Base-by-base conservation (phyloP, 37 sponge, comb jelly and placozoan genomes). In the Spongilla lacustris region DNA sequence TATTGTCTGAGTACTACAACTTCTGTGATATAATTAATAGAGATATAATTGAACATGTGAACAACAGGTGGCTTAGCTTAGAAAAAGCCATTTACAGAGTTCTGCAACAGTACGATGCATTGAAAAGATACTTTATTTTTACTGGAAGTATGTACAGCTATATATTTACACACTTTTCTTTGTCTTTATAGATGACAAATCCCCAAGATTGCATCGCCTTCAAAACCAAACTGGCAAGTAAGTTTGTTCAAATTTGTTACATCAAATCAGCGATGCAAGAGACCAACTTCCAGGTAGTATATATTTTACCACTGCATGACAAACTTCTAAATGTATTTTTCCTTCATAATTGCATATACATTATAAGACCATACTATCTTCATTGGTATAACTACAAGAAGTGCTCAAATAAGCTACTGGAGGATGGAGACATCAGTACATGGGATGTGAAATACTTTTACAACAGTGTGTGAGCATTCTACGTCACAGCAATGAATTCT, bases 21-120 rank as follows among this genome's bases (percentile, higher is more conserved):
- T 86, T 70, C 34, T 86, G 86, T 79, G 80, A 86, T 79, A 79
- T 49, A 8, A 69, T 50, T 10, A 69, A 84, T 75, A 77, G 73
- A 73, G 46, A 85, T 21, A 74, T 85, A 37, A 24, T 84, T n/a
- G 4, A 71, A 24, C 85, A 84, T 37, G 37, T 84, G 34, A 67
- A 29, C 32, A 66, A 33, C n/a, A n/a, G 85, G 5, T 84, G 85
- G 86, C 69, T 86, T 5, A 86, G 86, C 73, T 33, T 84, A 24
- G 67, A 84, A 67, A 25, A 67, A 84, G 76, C 85, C 33, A 67
- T 84, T 49, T 35, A 35, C 13, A 72, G 77, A 26, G 58, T 66
- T 76, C 34, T 84, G 24, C 36, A 31, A 76, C 85, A 67, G 38
- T 84, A 76, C 32, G 25, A 25, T 32, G 33, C 36, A 72, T 66